Evolutionary conservation across 1,140 invertebrate genomes (phyloP).

Genomic region (Drosophila oshimai): DNA sequence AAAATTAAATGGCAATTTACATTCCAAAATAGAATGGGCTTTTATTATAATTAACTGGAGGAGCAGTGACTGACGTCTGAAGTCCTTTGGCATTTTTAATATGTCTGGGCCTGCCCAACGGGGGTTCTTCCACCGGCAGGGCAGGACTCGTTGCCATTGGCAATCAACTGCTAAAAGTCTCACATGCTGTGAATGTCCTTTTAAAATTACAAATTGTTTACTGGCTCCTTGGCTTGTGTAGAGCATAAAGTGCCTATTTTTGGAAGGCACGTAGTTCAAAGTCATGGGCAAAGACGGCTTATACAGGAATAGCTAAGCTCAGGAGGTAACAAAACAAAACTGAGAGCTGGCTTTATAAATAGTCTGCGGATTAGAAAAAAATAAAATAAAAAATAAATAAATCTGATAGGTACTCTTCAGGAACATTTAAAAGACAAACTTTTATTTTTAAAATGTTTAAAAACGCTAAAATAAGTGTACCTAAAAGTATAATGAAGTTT

Average conservation of each 20-base stretch:
- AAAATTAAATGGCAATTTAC: constrained; percentile 75
- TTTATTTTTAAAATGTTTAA: too few relatives aligned
- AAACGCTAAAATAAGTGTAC: too few relatives aligned
- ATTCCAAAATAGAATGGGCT: constrained; percentile 66
- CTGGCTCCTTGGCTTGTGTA: neutral
- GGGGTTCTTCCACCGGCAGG: neutral
- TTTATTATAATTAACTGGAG: constrained; percentile 74
- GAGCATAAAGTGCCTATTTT: neutral
- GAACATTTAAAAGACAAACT: too few relatives aligned
- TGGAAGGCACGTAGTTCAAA: constrained; percentile 5
- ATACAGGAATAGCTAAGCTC: neutral
- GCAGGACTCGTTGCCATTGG: constrained; percentile 25
- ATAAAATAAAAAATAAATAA: too few relatives aligned
- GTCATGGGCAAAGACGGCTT: neutral
- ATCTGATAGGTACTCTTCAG: too few relatives aligned
- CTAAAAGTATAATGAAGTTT: too few relatives aligned
- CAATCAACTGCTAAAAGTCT: constrained; percentile 30
- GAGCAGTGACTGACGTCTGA: constrained; percentile 6
- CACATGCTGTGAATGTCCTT: constrained; percentile 11
- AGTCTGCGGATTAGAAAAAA: too few relatives aligned
- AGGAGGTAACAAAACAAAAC: too few relatives aligned
- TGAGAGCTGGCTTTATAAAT: neutral
- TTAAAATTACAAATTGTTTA: constrained; percentile 34
- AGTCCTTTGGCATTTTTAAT: constrained; percentile 41
- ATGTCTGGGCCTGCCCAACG: constrained; percentile 13